Evolutionary conservation across 2,888 invertebrate species (phyloP).

Genomic region (Cephus pygmeus): DNA sequence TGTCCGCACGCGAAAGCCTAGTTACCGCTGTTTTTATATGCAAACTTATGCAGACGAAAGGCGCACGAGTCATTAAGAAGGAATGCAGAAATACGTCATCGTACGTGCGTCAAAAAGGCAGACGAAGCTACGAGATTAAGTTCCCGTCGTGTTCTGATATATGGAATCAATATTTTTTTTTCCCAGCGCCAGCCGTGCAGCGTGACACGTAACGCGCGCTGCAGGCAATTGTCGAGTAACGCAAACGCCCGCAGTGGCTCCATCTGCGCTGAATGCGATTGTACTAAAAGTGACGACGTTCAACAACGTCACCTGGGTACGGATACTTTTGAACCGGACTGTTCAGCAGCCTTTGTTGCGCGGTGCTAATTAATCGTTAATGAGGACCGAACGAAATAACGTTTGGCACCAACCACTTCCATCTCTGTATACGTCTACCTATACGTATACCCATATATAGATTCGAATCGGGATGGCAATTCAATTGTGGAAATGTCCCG

Average conservation of each 20-base stretch:
- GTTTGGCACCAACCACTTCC: slow-evolving; percentile 22
- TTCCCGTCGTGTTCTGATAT: not conserved
- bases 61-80: not conserved
- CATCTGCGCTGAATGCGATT: not conserved
- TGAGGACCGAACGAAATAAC: slow-evolving; percentile 37
- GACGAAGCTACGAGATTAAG: not conserved
- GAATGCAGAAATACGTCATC: not conserved
- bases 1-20: not conserved
- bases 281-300: not conserved
- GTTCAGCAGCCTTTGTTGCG: not conserved
- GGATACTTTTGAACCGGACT: not conserved
- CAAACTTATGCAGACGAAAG: not conserved
- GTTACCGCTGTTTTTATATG: not conserved
- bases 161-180: not conserved
- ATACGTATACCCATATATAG: slow-evolving; percentile 34
- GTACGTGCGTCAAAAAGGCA: not conserved
- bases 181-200: not conserved
- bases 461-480: slow-evolving; percentile 54
- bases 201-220: not conserved
- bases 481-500: slow-evolving; percentile 54
- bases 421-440: not conserved
- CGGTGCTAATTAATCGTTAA: not conserved
- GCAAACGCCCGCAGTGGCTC: not conserved
- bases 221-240: not conserved
- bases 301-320: not conserved